phyloP scores from a whole-genome alignment of 2,797 vertebrate genomes.

The Harpagifer antarcticus region DNA sequence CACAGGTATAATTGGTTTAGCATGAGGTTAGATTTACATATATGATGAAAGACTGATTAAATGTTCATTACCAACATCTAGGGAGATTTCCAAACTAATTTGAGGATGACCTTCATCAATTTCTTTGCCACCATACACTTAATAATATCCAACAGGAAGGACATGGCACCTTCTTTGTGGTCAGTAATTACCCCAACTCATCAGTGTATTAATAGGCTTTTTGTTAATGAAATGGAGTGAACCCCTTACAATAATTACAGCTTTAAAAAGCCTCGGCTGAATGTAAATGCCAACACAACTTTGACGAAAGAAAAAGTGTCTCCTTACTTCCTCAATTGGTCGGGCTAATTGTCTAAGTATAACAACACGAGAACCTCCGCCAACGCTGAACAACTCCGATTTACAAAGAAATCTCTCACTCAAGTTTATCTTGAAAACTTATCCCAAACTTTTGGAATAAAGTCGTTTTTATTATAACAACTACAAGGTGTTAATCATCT shows the following conservation, averaged over 20 bases:
- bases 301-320: conserved; percentile 40
- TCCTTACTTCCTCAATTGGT: conserved; percentile 17
- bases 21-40: conserved; percentile 36
- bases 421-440: conserved; percentile 42
- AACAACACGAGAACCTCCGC: conserved; percentile 7
- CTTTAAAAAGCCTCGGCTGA: conserved; percentile 14
- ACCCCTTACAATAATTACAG: conserved; percentile 2
- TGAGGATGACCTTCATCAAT: background rate
- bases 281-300: conserved; percentile 29
- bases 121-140: background rate
- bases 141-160: background rate
- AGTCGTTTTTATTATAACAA: conserved; percentile 47
- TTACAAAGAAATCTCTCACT: conserved; percentile 43
- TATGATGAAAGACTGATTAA: conserved; percentile 47
- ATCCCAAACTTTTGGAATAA: conserved; percentile 44
- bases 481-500: conserved; percentile 69
- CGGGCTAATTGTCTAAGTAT: conserved; percentile 38
- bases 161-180: background rate
- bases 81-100: conserved; percentile 3
- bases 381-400: conserved; percentile 48
- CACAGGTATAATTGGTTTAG: conserved; percentile 55
- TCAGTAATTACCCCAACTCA: conserved; percentile 13
- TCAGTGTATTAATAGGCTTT: conserved; percentile 24
- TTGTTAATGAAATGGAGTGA: conserved; percentile 15
- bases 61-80: background rate